Percentiles rank a stretch among this genome's conserved stretches.
phyloP scores from a whole-genome alignment of 2,797 vertebrate genomes.

The Brotula barbata region DNA sequence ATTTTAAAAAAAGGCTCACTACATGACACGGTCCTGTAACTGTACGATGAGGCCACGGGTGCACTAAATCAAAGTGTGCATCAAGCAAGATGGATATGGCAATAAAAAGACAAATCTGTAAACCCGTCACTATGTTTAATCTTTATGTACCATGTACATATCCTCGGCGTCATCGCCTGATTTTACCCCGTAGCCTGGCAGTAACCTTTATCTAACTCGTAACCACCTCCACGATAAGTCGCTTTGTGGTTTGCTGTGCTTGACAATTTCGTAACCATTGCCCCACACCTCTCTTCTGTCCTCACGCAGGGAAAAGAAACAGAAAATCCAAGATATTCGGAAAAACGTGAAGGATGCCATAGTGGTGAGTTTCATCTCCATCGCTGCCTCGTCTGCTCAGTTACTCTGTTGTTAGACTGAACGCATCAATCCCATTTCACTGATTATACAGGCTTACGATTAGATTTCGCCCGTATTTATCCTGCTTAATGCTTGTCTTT shows the following conservation, averaged over 20 bases:
- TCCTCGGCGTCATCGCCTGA: background rate
- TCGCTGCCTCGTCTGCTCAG: slow-evolving; percentile 21
- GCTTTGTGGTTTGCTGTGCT: slow-evolving; percentile 33
- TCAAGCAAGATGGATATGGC: background rate
- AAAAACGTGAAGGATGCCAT: slow-evolving; percentile 99
- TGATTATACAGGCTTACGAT: slow-evolving; percentile 70
- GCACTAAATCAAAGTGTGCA: background rate
- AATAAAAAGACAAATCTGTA: background rate
- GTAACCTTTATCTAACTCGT: slow-evolving; percentile 19
- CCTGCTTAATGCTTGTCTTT: slow-evolving; percentile 56
- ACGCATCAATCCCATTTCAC: slow-evolving; percentile 69
- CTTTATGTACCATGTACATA: background rate
- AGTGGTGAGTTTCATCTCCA: slow-evolving; percentile 87
- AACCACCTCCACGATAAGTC: slow-evolving; percentile 29
- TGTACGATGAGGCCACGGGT: slow-evolving; percentile 29
- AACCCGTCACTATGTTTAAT: background rate
- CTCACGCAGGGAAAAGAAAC: slow-evolving; percentile 94
- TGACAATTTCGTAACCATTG: slow-evolving; percentile 21
- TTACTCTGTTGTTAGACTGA: slow-evolving; percentile 31
- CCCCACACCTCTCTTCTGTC: slow-evolving; percentile 60
- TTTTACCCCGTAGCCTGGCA: slow-evolving; percentile 29
- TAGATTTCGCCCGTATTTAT: slow-evolving; percentile 55
- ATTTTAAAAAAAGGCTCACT: slow-evolving; percentile 67
- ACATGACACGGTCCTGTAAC: slow-evolving; percentile 55
- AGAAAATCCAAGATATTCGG: slow-evolving; percentile 99